Conservation (phyloP, 37 sponge, comb jelly and placozoan genomes). For the Halichondria panicea region DNA sequence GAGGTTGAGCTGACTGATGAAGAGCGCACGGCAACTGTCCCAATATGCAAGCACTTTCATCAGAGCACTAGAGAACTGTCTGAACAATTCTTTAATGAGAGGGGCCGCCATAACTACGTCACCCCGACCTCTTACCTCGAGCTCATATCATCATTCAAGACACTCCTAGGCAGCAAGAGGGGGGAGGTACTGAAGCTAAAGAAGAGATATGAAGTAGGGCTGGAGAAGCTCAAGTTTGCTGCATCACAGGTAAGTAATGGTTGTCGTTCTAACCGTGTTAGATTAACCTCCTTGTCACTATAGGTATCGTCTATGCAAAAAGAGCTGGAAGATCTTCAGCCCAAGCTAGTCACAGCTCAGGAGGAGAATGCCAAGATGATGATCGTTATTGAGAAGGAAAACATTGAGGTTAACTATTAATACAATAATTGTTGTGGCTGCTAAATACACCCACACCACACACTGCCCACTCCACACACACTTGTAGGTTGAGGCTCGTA, state of each 20-base stretch:
- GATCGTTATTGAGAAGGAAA: constrained; percentile 92
- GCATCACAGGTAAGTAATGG: constrained; percentile 80
- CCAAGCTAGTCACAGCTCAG: constrained; percentile 86
- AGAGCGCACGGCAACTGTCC: constrained; percentile 74
- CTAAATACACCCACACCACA: no score
- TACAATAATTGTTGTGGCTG: no score
- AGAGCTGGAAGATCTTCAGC: constrained; percentile 97
- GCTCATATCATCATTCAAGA: constrained; percentile 97
- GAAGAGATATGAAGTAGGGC: constrained; percentile 92
- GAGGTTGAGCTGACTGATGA: constrained; percentile 85
- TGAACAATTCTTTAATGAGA: constrained; percentile 64
- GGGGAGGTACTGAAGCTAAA: constrained; percentile 84
- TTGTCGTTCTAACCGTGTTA: background rate
- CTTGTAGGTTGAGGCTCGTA: constrained; percentile 73
- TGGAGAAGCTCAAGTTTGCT: constrained; percentile 97
- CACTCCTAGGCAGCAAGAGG: constrained; percentile 79
- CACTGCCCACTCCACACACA: no score
- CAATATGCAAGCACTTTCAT: constrained; percentile 94
- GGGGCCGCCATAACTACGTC: constrained; percentile 93
- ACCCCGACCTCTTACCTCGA: constrained; percentile 99
- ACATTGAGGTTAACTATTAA: constrained; percentile 89
- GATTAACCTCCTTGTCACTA: background rate
- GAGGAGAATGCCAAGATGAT: constrained; percentile 95
- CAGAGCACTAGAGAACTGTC: constrained; percentile 67
- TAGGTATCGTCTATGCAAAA: constrained; percentile 96